Evolutionary conservation across 1,140 invertebrate genomes (phyloP).

Genomic region (Subanguina moxae): DNA sequence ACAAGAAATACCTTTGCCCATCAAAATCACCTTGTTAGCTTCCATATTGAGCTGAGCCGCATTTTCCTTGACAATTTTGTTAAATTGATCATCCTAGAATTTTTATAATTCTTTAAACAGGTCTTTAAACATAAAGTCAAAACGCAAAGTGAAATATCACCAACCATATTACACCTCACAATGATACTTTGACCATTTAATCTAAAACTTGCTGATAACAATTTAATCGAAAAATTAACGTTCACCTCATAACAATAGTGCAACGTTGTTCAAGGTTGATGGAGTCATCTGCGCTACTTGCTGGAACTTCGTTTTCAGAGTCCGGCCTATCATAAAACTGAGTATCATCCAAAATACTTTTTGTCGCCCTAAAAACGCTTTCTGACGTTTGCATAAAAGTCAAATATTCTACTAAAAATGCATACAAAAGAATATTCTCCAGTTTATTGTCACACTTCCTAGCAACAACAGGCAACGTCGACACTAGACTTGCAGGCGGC

Average conservation of each 20-base stretch:
- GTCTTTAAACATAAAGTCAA: background rate
- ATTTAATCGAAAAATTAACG: background rate
- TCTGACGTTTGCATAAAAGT: no score
- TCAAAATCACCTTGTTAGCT: background rate
- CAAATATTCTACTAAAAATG: no score
- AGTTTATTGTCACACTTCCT: no score
- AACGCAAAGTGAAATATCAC: background rate
- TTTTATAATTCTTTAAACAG: background rate
- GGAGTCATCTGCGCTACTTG: background rate
- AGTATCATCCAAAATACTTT: no score
- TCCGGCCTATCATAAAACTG: no score
- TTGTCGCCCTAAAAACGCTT: no score
- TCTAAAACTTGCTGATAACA: no score
- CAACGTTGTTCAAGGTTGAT: background rate
- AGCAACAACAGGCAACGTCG: no score
- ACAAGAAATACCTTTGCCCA: conserved; percentile 2
- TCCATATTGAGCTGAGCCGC: background rate
- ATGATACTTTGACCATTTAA: background rate
- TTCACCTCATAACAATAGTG: background rate
- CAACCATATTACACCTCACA: background rate
- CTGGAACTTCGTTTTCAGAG: background rate
- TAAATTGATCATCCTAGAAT: conserved; percentile 4
- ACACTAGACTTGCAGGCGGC: no score
- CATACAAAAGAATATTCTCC: no score
- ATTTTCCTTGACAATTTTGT: background rate